phyloP scores from a whole-genome alignment of 2,888 invertebrate species.

The Alentia gelatinosa region DNA sequence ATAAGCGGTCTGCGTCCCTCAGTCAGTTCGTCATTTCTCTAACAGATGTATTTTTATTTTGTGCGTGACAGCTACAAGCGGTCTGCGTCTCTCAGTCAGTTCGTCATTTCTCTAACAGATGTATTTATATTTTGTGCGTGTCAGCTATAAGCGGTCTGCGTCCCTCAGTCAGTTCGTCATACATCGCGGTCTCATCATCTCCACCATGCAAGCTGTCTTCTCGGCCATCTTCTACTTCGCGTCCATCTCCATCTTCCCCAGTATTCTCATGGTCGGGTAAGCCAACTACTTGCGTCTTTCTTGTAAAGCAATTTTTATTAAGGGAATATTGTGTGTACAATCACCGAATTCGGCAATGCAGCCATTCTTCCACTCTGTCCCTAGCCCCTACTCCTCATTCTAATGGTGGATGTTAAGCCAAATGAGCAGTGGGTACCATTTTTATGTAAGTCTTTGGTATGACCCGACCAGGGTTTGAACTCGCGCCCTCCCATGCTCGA shows the following conservation, averaged over 20 bases:
- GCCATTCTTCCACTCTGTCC: too few species aligned
- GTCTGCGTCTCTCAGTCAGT: conserved; percentile 97
- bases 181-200: conserved; percentile 98
- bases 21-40: conserved; percentile 96
- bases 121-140: not conserved
- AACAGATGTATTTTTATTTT: not conserved
- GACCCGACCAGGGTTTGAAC: too few species aligned
- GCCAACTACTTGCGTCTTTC: too few species aligned
- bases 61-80: conserved; percentile 87
- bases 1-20: conserved; percentile 97
- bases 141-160: conserved; percentile 95
- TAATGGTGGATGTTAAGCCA: too few species aligned
- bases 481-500: too few species aligned
- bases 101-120: conserved; percentile 87
- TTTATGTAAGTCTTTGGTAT: too few species aligned
- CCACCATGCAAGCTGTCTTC: conserved; percentile 99
- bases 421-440: too few species aligned
- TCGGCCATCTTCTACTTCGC: conserved; percentile 99
- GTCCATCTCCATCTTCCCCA: conserved; percentile 98
- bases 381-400: too few species aligned
- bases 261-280: conserved; percentile 98
- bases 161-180: conserved; percentile 98
- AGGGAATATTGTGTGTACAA: too few species aligned
- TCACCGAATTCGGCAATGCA: too few species aligned
- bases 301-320: too few species aligned